A percentile compares a stretch with the other conserved stretches of the same genome.
Evolutionary conservation across 2,888 invertebrate genomes (phyloP).

Genomic region (Ceratothoa steindachneri): DNA sequence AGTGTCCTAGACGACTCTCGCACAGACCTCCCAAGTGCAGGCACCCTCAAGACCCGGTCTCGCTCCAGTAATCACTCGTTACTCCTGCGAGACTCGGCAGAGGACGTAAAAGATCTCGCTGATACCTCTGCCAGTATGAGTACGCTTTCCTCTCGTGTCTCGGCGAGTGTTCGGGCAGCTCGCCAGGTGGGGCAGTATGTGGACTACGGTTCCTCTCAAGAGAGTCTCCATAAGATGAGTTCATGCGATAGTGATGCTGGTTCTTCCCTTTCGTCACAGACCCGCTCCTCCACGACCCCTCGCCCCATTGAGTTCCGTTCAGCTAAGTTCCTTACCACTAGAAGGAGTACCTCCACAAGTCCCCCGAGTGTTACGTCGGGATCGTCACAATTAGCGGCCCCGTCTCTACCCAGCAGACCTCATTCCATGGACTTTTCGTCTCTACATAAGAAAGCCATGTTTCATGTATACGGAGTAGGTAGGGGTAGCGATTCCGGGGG

Average conservation of each 20-base stretch:
- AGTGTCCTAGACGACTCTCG: constrained; percentile 33
- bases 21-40: constrained; percentile 31
- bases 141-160: constrained; percentile 29
- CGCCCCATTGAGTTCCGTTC: constrained; percentile 38
- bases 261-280: constrained; percentile 45
- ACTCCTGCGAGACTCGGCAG: constrained; percentile 25
- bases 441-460: constrained; percentile 38
- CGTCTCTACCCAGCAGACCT: constrained; percentile 31
- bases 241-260: constrained; percentile 47
- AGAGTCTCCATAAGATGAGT: constrained; percentile 46
- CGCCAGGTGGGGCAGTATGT: constrained; percentile 45
- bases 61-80: constrained; percentile 40
- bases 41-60: constrained; percentile 18
- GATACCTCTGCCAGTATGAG: constrained; percentile 27
- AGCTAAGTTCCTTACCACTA: constrained; percentile 26
- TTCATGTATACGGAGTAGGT: constrained; percentile 38
- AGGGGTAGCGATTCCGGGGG: constrained; percentile 45
- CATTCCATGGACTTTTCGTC: constrained; percentile 39
- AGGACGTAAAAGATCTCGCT: constrained; percentile 31
- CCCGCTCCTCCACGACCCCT: constrained; percentile 43
- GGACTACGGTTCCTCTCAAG: constrained; percentile 46
- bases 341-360: constrained; percentile 43
- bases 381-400: constrained; percentile 30
- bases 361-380: constrained; percentile 43
- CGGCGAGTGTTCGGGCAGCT: constrained; percentile 43